Conservation (phyloP, 2,888 invertebrate genomes). For the Chrysotoxum bicinctum region DNA sequence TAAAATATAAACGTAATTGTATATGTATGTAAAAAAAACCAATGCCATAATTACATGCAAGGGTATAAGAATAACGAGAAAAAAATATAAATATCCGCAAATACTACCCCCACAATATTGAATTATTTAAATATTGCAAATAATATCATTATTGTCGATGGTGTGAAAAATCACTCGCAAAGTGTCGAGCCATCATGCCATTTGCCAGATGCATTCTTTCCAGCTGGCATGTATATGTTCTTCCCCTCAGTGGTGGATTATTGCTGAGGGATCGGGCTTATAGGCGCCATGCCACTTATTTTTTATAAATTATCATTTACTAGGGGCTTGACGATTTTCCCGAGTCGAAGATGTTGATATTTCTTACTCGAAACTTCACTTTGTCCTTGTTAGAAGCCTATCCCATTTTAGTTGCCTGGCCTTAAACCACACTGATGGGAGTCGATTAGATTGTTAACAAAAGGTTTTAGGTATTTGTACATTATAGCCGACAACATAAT, state of each 20-base stretch:
- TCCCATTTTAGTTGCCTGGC: too few species aligned
- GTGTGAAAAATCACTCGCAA: conserved; percentile 74
- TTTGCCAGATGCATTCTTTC: conserved; percentile 57
- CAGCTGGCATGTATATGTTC: not conserved
- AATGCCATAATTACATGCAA: conserved; percentile 63
- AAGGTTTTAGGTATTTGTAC: too few species aligned
- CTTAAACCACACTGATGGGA: too few species aligned
- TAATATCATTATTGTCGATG: conserved; percentile 76
- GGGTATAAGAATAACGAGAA: conserved; percentile 65
- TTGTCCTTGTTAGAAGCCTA: too few species aligned
- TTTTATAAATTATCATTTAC: too few species aligned
- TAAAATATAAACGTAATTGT: not conserved
- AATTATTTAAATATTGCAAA: conserved; percentile 78
- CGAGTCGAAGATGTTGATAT: too few species aligned
- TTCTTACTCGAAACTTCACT: too few species aligned
- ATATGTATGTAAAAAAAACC: conserved; percentile 5
- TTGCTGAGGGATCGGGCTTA: not conserved
- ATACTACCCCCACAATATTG: conserved; percentile 74
- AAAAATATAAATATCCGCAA: conserved; percentile 71
- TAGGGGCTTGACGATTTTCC: too few species aligned
- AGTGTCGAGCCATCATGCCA: conserved; percentile 68
- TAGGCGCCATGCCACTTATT: too few species aligned
- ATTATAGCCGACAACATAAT: too few species aligned
- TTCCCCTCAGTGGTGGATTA: not conserved
- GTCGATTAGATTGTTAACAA: too few species aligned